Percentiles rank a stretch among this genome's conserved stretches.
phyloP scores from a whole-genome alignment of 2,888 invertebrate species.

The Liposcelis brunnea region DNA sequence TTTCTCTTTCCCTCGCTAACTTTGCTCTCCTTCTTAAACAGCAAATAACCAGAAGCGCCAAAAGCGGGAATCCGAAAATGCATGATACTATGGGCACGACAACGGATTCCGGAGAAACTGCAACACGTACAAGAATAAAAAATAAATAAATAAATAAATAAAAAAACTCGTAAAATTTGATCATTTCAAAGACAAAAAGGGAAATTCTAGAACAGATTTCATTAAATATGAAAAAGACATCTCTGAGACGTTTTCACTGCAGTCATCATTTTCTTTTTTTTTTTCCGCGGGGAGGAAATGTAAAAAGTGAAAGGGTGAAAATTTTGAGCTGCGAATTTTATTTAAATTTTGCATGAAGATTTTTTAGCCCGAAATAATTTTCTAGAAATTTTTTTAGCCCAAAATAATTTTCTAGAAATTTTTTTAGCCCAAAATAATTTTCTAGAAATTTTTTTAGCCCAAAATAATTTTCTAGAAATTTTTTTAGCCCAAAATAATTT shows the following conservation, averaged over 20 bases:
- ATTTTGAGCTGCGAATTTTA: too few species aligned
- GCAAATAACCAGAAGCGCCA: slow-evolving; percentile 74
- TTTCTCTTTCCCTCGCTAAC: slow-evolving; percentile 63
- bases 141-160: not conserved
- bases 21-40: slow-evolving; percentile 69
- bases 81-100: slow-evolving; percentile 79
- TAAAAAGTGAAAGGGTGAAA: too few species aligned
- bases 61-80: slow-evolving; percentile 72
- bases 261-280: not conserved
- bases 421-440: too few species aligned
- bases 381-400: too few species aligned
- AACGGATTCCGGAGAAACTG: slow-evolving; percentile 76
- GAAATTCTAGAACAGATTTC: too few species aligned
- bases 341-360: too few species aligned
- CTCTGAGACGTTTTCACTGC: not conserved
- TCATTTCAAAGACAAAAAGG: not conserved
- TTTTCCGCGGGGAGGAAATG: too few species aligned
- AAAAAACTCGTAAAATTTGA: not conserved
- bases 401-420: too few species aligned
- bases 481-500: too few species aligned
- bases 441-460: too few species aligned
- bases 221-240: not conserved
- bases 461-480: too few species aligned
- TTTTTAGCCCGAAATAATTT: too few species aligned
- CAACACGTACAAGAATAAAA: slow-evolving; percentile 21